Base-by-base conservation (phyloP, 2,888 invertebrate genomes). In the Hirtodrosophila histrioides region DNA sequence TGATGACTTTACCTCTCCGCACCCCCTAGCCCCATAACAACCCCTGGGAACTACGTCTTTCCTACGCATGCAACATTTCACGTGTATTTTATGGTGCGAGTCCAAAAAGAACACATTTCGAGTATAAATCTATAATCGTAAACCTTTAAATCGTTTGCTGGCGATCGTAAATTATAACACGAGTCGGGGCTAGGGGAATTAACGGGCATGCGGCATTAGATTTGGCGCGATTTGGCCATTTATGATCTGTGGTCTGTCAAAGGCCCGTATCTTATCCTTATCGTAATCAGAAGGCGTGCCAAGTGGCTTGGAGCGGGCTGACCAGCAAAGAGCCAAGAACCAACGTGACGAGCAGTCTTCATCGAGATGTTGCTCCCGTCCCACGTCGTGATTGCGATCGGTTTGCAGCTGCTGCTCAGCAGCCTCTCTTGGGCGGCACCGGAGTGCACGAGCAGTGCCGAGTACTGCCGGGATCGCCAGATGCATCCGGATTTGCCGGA, bases 401-500 rank as follows among this genome's bases (percentile, higher is more conserved):
- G 55, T 10, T 41, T 71, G 24, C 43, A 58, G 29, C 60, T 69
- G 33, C 48, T 58, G 44, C 49, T 62, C 29, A 29, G 41, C 39
- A 40, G 43, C 51, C 17, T 23, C 7, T 10, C 58, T 8, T 66
- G 48, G 65, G 61, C 70, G 29, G 78, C 88, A 49, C 89, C 90
- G 7, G 75, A 80, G 41, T 89, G 89, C 54, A 57, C 66, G 3
- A 71, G 65, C 3, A 70, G 69, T n/a, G 56, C 76, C 9, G 89
- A 90, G 11, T 79, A 88, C 2, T 90, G 90, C 27, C 75, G 74
- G 27, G 91, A 90, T 41, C 78, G 80, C 3, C 58, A 49, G 1
- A 89, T 90, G 89, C 91, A 91, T 82, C 90, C 89, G 6, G 87
- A 89, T 49, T 33, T 89, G 4, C 77, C 77, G 0, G 70, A 84